Conservation (phyloP, 2,888 invertebrate species). For the Eristalinus aeneus region DNA sequence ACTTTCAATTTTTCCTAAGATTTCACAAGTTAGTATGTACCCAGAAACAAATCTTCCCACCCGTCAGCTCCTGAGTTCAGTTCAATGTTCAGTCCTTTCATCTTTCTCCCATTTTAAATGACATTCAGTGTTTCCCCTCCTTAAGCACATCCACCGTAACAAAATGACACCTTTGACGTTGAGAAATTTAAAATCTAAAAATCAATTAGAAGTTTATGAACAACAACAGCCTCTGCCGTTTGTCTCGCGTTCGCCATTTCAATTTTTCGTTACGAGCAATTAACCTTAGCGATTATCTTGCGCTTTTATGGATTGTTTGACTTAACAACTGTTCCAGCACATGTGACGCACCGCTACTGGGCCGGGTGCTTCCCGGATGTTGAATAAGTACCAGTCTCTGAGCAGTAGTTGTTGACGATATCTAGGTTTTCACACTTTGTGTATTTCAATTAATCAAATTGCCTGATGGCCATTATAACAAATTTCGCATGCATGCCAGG, state of each 20-base stretch:
- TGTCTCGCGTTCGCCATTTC: not conserved
- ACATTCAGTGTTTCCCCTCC: too few relatives aligned
- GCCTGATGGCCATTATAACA: not conserved
- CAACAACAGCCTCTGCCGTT: not conserved
- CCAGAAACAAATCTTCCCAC: too few relatives aligned
- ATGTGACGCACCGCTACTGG: not conserved
- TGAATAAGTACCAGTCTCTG: conserved; percentile 6
- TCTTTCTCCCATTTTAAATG: too few relatives aligned
- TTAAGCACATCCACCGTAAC: too few relatives aligned
- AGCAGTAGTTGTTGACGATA: not conserved
- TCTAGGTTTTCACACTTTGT: conserved; percentile 12
- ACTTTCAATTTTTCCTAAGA: too few relatives aligned
- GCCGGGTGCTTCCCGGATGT: conserved; percentile 6
- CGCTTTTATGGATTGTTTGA: not conserved
- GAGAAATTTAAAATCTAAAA: not conserved
- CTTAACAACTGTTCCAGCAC: not conserved
- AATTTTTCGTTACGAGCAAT: not conserved
- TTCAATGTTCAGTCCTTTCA: too few relatives aligned
- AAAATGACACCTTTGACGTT: not conserved
- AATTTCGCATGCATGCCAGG: not conserved
- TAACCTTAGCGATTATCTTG: not conserved
- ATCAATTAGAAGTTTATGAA: not conserved
- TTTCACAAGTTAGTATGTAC: too few relatives aligned
- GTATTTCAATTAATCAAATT: conserved; percentile 28
- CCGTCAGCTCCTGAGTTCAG: too few relatives aligned